phyloP scores from a whole-genome alignment of 2,113 vertebrate species.

The Mustela nigripes region DNA sequence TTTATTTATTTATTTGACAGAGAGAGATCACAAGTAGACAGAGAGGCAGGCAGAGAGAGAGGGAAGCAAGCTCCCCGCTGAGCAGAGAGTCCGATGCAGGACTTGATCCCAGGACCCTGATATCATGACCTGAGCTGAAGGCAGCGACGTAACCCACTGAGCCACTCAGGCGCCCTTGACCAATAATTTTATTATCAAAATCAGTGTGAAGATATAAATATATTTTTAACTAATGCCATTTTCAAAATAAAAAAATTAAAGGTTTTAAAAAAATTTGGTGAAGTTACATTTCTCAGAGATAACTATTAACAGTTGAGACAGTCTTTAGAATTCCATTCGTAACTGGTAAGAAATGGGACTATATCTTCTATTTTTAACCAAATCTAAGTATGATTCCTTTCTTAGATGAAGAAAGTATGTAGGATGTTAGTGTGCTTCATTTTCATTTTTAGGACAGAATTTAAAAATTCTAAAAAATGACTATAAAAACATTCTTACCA shows the following conservation, averaged over 20 bases:
- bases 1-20: too few species aligned
- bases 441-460: constrained; percentile 46
- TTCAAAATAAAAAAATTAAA: constrained; percentile 1
- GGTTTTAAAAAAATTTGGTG: neutral
- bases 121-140: too few species aligned
- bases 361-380: constrained; percentile 54
- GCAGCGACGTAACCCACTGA: too few species aligned
- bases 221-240: neutral
- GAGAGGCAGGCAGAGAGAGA: too few species aligned
- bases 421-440: neutral
- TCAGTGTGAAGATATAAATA: neutral
- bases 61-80: too few species aligned
- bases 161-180: neutral
- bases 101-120: too few species aligned
- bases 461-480: constrained; percentile 43
- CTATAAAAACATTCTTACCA: neutral
- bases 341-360: constrained; percentile 8
- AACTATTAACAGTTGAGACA: constrained; percentile 3
- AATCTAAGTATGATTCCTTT: constrained; percentile 17
- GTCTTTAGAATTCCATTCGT: constrained; percentile 50
- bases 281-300: constrained; percentile 5
- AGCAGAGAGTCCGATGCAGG: too few species aligned
- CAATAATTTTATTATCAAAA: neutral
- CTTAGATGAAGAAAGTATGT: constrained; percentile 22
- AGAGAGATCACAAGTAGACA: too few species aligned